Conservation (phyloP, 1,140 invertebrate genomes). For the Pseudomyrmex sp. region DNA sequence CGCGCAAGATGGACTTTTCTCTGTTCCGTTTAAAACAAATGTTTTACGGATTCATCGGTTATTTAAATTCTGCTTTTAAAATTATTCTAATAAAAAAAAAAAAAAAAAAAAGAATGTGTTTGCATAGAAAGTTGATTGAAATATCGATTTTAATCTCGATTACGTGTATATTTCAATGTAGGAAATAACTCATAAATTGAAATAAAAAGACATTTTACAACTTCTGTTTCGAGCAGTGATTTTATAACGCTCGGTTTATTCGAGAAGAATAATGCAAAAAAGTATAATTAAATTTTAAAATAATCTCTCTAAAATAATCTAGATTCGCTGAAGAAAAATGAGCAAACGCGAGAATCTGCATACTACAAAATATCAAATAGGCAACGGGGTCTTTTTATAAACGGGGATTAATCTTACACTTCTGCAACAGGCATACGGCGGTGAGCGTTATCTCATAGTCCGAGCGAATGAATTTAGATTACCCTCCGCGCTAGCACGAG, state of each 20-base stretch:
- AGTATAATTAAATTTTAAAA: too few relatives aligned
- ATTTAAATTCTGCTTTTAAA: slow-evolving; percentile 26
- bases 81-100: background rate
- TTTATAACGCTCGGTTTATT: background rate
- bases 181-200: background rate
- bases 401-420: slow-evolving; percentile 38
- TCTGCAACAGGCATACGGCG: slow-evolving; percentile 17
- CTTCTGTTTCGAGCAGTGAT: background rate
- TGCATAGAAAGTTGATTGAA: background rate
- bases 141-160: background rate
- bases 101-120: background rate
- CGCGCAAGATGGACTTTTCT: slow-evolving; percentile 58
- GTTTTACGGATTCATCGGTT: slow-evolving; percentile 46
- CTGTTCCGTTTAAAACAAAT: slow-evolving; percentile 53
- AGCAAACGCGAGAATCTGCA: background rate
- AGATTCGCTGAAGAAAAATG: too few relatives aligned
- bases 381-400: slow-evolving; percentile 6
- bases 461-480: slow-evolving; percentile 65
- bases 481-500: slow-evolving; percentile 12
- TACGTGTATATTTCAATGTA: background rate
- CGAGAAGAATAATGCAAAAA: too few relatives aligned
- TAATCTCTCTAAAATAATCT: background rate
- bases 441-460: slow-evolving; percentile 47
- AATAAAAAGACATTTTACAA: background rate
- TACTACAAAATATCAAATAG: background rate